phyloP scores from a whole-genome alignment of 1,140 invertebrate species.

The Cherax quadricarinatus region DNA sequence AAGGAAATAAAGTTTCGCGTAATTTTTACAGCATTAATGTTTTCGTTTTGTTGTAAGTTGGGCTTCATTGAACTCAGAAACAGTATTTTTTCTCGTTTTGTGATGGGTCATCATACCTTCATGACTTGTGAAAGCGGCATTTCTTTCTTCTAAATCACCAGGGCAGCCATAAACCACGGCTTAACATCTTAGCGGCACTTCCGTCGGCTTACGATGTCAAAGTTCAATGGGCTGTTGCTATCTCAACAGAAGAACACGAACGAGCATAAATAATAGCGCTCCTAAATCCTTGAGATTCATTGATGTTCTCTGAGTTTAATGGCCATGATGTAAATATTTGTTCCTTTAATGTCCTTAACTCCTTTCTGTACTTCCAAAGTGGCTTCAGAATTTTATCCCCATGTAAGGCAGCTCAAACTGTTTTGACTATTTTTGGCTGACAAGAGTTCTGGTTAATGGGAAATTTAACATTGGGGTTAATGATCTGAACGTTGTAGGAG shows the following conservation, averaged over 20 bases:
- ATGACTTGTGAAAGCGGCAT: neutral
- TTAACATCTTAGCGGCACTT: neutral
- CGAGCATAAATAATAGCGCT: neutral
- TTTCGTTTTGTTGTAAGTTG: no score
- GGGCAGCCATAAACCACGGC: neutral
- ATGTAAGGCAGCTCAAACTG: neutral
- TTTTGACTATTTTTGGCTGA: neutral
- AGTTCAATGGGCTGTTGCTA: neutral
- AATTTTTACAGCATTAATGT: no score
- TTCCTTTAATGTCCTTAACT: neutral
- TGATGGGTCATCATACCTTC: neutral
- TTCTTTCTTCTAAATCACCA: neutral
- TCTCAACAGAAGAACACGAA: neutral
- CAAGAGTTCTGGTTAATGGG: no score
- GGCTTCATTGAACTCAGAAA: no score
- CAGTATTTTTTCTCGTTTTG: no score
- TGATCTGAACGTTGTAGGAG: neutral
- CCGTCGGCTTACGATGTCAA: neutral
- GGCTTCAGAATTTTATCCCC: neutral
- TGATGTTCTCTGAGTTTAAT: neutral
- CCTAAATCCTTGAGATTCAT: neutral
- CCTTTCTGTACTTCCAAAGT: neutral
- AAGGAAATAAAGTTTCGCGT: no score
- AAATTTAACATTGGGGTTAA: neutral
- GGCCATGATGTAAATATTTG: neutral